phyloP scores from a whole-genome alignment of 1,140 invertebrate species.

The Drosophila sucinea region DNA sequence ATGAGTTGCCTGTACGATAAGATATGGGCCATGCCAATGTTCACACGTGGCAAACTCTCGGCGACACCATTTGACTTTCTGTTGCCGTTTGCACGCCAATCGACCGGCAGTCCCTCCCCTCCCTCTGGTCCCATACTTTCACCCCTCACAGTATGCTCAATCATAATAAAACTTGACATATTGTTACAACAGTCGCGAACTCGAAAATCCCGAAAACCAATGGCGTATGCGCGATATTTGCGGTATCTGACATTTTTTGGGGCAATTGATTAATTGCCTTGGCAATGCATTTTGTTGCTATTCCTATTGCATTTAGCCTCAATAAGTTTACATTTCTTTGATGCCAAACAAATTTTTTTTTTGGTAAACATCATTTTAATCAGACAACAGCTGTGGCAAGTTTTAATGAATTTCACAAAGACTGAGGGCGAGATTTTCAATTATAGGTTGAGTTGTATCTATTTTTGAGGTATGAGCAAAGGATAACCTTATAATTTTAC shows the following conservation, averaged over 20 bases:
- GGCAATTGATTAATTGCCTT: slow-evolving; percentile 65
- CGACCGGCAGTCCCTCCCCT: neutral
- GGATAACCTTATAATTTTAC: no score
- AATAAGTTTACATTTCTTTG: slow-evolving; percentile 39
- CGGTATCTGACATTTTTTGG: slow-evolving; percentile 42
- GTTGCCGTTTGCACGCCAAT: slow-evolving; percentile 18
- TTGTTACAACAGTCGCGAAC: slow-evolving; percentile 29
- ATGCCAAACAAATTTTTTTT: slow-evolving; percentile 24
- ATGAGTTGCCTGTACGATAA: slow-evolving; percentile 27
- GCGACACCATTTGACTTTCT: slow-evolving; percentile 49
- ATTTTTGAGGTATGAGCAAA: no score
- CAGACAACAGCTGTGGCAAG: neutral
- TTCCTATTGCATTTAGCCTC: slow-evolving; percentile 41
- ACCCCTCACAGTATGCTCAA: slow-evolving; percentile 36
- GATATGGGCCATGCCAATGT: slow-evolving; percentile 29
- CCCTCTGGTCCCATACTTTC: neutral
- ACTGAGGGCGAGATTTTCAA: no score
- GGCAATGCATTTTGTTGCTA: slow-evolving; percentile 29
- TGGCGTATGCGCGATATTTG: slow-evolving; percentile 34
- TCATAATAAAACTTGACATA: slow-evolving; percentile 49
- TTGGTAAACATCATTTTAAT: neutral
- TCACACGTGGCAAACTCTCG: slow-evolving; percentile 37
- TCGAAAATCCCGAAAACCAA: slow-evolving; percentile 13
- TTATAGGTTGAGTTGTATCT: no score
- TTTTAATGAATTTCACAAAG: neutral